Conservation (phyloP, 2,113 vertebrate species). For the Cacatua alba region DNA sequence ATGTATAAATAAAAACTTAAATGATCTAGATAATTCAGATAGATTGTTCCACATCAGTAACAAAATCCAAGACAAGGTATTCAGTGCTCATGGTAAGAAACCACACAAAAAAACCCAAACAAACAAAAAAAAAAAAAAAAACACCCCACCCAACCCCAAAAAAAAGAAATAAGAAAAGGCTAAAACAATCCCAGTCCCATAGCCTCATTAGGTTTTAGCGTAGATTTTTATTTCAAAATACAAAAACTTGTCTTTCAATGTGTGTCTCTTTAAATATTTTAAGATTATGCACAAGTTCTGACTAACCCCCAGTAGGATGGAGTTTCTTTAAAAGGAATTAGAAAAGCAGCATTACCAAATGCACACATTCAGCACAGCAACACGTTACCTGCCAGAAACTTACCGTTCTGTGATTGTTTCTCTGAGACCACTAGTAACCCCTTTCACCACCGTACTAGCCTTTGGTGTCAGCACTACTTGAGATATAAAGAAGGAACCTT, state of each 20-base stretch:
- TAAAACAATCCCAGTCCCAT: not conserved
- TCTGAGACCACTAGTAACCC: slow-evolving; percentile 93
- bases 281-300: not conserved
- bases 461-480: slow-evolving; percentile 98
- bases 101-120: not conserved
- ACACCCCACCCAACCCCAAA: not conserved
- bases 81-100: not conserved
- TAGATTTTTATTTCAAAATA: not conserved
- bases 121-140: too few species aligned
- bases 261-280: not conserved
- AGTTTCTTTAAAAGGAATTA: not conserved
- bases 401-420: slow-evolving; percentile 97
- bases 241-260: not conserved
- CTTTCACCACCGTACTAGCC: slow-evolving; percentile 97
- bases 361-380: not conserved
- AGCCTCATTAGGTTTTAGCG: not conserved
- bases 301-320: not conserved
- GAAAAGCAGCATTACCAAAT: not conserved
- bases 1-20: not conserved
- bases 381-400: slow-evolving; percentile 17
- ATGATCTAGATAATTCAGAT: not conserved
- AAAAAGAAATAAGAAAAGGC: not conserved
- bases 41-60: not conserved
- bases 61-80: not conserved
- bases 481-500: slow-evolving; percentile 96